Base-by-base conservation (phyloP, 2,888 invertebrate genomes). In the Desoria tigrina region DNA sequence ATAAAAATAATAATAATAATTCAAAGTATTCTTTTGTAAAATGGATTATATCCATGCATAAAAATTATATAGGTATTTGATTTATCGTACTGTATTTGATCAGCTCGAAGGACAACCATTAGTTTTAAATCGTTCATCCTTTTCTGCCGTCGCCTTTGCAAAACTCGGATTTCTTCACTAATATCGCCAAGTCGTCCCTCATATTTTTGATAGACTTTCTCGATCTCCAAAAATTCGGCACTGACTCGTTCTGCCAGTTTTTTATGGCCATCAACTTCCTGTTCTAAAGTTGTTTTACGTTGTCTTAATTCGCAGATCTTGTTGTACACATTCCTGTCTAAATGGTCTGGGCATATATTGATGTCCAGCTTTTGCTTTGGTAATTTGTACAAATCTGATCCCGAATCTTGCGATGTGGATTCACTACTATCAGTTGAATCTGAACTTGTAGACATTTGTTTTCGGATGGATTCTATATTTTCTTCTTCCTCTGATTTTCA, bases 71-170 rank as follows among this genome's bases (percentile, higher is more conserved):
- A 21, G 24, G 16, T n/a, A n/a, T n/a, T n/a, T n/a, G n/a, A n/a
- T n/a, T n/a, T n/a, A 32, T 84, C 81, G 76, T 85, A 83, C 77
- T 86, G 84, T 24, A 91, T 81, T 78, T 90, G 91, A 78, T 87
- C 84, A 77, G 90, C 84, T 37, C 86, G 85, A 24, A 92, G 77
- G 7, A 90, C 81, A 0, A 90, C 84, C 2, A 87, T 85, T 64
- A 86, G 84, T 58, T 88, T 86, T 2, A 94, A 86, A 63, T 90
- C 86, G 77, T 94, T 94, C 78, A 94, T 80, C 78, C 88, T 84
- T 66, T 83, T 84, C 79, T 93, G 93, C 79, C 90, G 87, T 79
- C 87, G 85, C 77, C 84, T 82, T 88, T 90, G 76, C 18, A 80
- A 32, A 11, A 67, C 59, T 18, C 66, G 49, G 9, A 76, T 64